These are phyloP conservation scores for Cotesia glomerata DNA, from an alignment of 1,140 invertebrate genomes.

Conservation along the genomic window DNA sequence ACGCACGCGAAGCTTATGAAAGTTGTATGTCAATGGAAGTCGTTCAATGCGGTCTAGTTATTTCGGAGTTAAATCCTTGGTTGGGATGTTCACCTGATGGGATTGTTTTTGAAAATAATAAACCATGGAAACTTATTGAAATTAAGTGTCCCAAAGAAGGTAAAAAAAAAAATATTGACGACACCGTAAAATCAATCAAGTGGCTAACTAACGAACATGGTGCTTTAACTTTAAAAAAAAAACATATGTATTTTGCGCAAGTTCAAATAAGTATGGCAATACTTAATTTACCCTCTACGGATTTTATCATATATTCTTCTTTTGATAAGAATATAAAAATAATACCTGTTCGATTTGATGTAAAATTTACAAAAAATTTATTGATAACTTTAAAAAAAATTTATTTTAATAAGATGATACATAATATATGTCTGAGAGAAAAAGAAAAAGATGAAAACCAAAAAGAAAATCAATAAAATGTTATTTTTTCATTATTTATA, in stretches of 20 bases:
- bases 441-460: background rate
- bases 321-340: conserved; percentile 20
- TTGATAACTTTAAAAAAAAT: conserved; percentile 3
- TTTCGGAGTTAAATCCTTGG: conserved; percentile 3
- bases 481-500: background rate
- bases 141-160: background rate
- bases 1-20: background rate
- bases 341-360: conserved; percentile 10
- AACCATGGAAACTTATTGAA: conserved; percentile 6
- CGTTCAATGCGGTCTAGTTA: conserved; percentile 1
- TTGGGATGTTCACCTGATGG: conserved; percentile 4
- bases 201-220: background rate
- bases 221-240: conserved; percentile 18
- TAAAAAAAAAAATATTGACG: background rate
- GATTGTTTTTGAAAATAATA: background rate
- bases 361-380: conserved; percentile 3
- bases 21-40: background rate
- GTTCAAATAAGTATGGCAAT: no score
- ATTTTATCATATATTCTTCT: conserved; percentile 24
- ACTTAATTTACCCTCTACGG: conserved; percentile 9
- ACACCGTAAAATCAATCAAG: conserved; percentile 4
- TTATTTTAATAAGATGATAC: conserved; percentile 15
- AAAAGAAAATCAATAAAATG: background rate
- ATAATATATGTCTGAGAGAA: conserved; percentile 8
- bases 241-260: no score